Base-by-base conservation (phyloP, 1,140 invertebrate genomes). In the Cardiocondyla obscurior region DNA sequence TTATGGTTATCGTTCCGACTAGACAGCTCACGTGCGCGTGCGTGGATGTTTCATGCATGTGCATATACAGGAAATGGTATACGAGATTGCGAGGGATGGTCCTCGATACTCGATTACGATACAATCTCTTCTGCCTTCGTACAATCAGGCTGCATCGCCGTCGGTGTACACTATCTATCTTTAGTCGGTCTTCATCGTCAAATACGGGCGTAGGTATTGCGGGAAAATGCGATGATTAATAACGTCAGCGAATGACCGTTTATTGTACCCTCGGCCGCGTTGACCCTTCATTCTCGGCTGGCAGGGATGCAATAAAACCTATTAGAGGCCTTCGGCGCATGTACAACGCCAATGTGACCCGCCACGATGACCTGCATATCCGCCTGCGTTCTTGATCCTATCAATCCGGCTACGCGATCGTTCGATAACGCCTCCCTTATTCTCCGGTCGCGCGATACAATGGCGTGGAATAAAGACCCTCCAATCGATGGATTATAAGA, bases 271-370 rank as follows among this genome's bases (percentile, higher is more conserved):
- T 51, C 46, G 79, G 73, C 53, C 22, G n/a, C 36, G 39, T 4
- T 36, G 30, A 39, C 44, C 42, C 64, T 79, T 81, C 53, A 85
- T 85, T 83, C 84, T 88, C 81, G 33, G 79, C 74, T 77, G 30
- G 74, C 79, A 53, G 83, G 82, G 79, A 46, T 81, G 87, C 88
- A 89, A 91, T 90, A 91, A 91, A 91, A 90, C 81, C 90, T 79
- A 79, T 79, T 79, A 69, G 62, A 89, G 72, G 72, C 73, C 82
- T 62, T 36, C n/a, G 42, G 49, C 36, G 57, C 67, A 72, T 87
- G 62, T 69, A 83, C 60, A 46, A 28, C 57, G 55, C 36, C 62
- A 53, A 79, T 69, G 81, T 84, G 69, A 77, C 60, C 69, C 73
- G 73, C 55, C 64, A 44, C 46, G 62, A 44, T 57, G 65, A 73